These are phyloP conservation scores for Xestia sexstrigata DNA, from an alignment of 2,888 invertebrate species.

Conservation along the genomic window DNA sequence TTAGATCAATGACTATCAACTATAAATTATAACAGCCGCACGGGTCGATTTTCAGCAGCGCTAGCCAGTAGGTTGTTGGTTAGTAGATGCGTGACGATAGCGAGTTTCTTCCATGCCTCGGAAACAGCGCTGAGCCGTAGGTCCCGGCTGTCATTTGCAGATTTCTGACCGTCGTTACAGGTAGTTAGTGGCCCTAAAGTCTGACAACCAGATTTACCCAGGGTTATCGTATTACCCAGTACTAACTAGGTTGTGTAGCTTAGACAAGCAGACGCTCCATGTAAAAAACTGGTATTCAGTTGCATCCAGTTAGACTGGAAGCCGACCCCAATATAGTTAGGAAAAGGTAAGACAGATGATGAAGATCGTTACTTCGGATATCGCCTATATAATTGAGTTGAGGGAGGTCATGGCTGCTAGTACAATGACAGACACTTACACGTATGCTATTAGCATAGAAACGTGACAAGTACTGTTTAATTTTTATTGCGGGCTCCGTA, in stretches of 20 bases:
- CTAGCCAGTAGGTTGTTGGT: too few relatives aligned
- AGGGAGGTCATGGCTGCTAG: slow-evolving; percentile 44
- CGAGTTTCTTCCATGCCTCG: background rate
- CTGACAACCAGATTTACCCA: background rate
- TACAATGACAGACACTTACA: slow-evolving; percentile 36
- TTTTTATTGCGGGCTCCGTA: background rate
- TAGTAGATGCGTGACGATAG: background rate
- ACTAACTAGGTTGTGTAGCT: background rate
- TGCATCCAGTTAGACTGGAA: background rate
- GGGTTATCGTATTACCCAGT: background rate
- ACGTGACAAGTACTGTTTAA: slow-evolving; percentile 27
- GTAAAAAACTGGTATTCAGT: background rate
- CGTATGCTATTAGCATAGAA: slow-evolving; percentile 40
- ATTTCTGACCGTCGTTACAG: background rate
- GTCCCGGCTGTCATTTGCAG: background rate
- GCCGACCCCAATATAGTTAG: background rate
- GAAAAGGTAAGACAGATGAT: background rate
- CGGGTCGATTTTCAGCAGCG: background rate
- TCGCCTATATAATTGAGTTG: slow-evolving; percentile 12
- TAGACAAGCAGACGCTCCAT: background rate
- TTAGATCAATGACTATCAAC: background rate
- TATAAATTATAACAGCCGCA: background rate
- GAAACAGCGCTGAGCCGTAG: background rate
- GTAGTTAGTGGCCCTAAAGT: background rate
- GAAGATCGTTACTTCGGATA: background rate